phyloP scores from a whole-genome alignment of 2,113 vertebrate genomes.

The Noctilio leporinus region DNA sequence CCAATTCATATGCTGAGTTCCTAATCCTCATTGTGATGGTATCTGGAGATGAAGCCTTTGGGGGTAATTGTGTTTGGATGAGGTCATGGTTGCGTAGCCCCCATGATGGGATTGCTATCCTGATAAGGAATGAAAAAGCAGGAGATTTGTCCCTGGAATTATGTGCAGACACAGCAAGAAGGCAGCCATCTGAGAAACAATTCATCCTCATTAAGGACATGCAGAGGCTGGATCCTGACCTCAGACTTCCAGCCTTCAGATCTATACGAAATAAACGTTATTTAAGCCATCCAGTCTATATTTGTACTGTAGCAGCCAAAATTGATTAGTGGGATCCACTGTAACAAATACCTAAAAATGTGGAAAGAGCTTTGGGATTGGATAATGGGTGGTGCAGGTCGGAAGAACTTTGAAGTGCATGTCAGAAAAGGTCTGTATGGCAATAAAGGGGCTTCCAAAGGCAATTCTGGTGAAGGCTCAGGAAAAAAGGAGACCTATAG shows the following conservation, averaged over 20 bases:
- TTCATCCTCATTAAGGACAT: no score
- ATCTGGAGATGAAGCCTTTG: neutral
- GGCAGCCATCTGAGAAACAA: neutral
- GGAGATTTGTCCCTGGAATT: fast-evolving
- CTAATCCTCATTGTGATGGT: neutral
- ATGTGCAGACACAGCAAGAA: neutral
- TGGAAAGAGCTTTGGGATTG: neutral
- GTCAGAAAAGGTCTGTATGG: neutral
- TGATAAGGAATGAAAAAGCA: neutral
- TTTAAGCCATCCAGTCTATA: neutral
- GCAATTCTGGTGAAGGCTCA: neutral
- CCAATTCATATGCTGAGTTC: neutral
- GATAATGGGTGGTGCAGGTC: neutral
- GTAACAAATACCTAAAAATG: neutral
- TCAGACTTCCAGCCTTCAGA: neutral
- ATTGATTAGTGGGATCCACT: neutral
- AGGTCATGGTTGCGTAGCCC: neutral
- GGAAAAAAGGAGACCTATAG: neutral
- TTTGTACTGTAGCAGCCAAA: neutral
- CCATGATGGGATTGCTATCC: no score
- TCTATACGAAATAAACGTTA: neutral
- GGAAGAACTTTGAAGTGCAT: neutral
- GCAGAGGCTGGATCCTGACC: neutral
- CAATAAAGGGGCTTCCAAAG: neutral
- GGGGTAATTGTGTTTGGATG: neutral